phyloP scores from a whole-genome alignment of 2,113 vertebrate genomes.

The Hemicordylus capensis region DNA sequence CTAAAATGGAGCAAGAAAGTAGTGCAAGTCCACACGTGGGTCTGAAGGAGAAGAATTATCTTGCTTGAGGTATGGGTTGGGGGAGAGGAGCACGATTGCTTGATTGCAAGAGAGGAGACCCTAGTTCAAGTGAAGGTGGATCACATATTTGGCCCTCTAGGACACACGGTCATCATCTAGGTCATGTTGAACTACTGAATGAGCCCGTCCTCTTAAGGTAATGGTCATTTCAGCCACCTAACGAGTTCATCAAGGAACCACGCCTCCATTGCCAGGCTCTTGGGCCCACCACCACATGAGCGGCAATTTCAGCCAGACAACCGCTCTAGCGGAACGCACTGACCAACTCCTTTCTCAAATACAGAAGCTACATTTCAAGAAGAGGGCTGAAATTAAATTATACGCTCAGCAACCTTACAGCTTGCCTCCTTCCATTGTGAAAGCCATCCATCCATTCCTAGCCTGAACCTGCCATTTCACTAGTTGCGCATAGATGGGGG shows the following conservation, averaged over 20 bases:
- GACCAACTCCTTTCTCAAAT: too few relatives aligned
- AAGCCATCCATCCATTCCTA: background rate
- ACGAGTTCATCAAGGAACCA: too few relatives aligned
- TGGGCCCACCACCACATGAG: background rate
- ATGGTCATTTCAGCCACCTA: too few relatives aligned
- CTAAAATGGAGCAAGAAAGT: background rate
- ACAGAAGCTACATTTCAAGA: background rate
- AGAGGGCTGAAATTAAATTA: background rate
- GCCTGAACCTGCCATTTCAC: too few relatives aligned
- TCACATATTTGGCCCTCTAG: background rate
- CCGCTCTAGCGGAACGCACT: too few relatives aligned
- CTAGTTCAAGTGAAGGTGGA: background rate
- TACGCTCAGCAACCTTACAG: background rate
- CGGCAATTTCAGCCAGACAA: background rate
- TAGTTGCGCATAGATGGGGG: background rate
- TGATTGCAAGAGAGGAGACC: background rate
- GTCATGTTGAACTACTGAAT: background rate
- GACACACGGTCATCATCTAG: background rate
- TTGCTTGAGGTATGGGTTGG: background rate
- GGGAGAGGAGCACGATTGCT: background rate
- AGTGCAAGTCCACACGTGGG: fast-evolving
- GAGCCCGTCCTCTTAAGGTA: background rate
- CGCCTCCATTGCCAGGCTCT: background rate
- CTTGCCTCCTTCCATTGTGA: background rate
- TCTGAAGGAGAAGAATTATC: background rate